Base-by-base conservation (phyloP, 2,113 vertebrate genomes). In the Sisor rabdophorus region DNA sequence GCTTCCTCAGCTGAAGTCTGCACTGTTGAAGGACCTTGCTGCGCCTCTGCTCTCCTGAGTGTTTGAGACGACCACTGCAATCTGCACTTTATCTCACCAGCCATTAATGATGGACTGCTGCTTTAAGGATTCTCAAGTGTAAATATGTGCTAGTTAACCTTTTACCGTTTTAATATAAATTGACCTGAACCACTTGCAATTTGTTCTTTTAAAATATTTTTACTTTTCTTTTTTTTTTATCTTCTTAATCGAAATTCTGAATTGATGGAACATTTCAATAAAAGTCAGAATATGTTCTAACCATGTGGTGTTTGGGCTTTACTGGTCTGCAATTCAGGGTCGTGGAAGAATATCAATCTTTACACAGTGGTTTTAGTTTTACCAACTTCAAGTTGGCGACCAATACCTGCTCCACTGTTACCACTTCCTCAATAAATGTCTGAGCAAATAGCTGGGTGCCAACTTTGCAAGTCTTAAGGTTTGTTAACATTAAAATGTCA, bases 1-100 rank as follows among this genome's bases (percentile, higher is more conserved):
- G 0, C 77, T 94, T 2, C 91, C 94, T 59, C 93, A 96, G 72
- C 93, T 99, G 24, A 91, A 84, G 70, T 83, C 92, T 0, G 10
- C 84, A 0, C 0, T 86, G 2, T 2, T 98, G 76, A 88, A 73
- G 76, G 90, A 91, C 19, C 85, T 97, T 36, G 94, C 95, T 40
- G 84, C 86, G 0, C 71, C 92, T 0, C 84, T 94, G n/a, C 8
- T 91, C 0, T 71, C 63, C 2, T 89, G 73, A 88, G n/a, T 9
- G 10, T 3, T 12, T 15, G 1, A n/a, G 1, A 12, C 28, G 20
- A 70, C 58, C 1, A 47, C 71, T 63, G 32, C 53, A 58, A 80
- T 40, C 58, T 81, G 89, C 90, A 90, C 89, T 88, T 90, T 90
- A 87, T 52, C 53, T 12, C 17, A 61, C 70, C 68, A 75, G 73